Base-by-base conservation (phyloP, 2,113 vertebrate species). In the Epinephelus fuscoguttatus region DNA sequence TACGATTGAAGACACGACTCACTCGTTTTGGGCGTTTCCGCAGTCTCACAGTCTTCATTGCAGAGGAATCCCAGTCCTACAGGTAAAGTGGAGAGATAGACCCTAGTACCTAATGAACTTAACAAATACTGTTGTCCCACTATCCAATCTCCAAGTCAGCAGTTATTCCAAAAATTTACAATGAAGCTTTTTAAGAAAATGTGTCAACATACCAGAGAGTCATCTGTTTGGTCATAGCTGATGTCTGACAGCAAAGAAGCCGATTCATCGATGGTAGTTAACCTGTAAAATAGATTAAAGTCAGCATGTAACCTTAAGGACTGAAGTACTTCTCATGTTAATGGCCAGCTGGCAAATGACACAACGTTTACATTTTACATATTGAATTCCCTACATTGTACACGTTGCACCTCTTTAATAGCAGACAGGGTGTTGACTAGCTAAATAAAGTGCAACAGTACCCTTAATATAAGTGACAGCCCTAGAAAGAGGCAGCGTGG, bases 171-270 rank as follows among this genome's bases (percentile, higher is more conserved):
- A 62, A 78, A 53, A 69, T 9, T 37, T 15, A 47, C 5, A 69
- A 10, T 55, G 42, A 14, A 47, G 18, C 3, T 3, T 50, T 37
- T 50, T 19, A 15, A 7, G 3, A 66, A 70, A 73, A 30, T 1
- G 0, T 19, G 25, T 69, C 1, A 55, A 13, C 27, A 69, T 98
- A 99, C 98, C 97, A 99, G 84, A 21, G 97, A 98, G 74, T 99
- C 98, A 63, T 99, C 97, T 0, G 97, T 97, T 94, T 98, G 97
- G 94, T 99, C 98, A 92, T 96, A 99, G 96, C 98, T 99, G 95
- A 99, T 99, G 94, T 98, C 98, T 40, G 97, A 98, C 91, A 99
- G 93, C 92, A 97, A 94, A 75, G 97, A 98, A 77, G 94, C 95
- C n/a, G 98, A 98, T 95, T 99, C 97, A 84, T 98, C 97, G 82